A percentile compares a stretch with the other conserved stretches of the same genome.
phyloP scores from a whole-genome alignment of 2,113 vertebrate genomes.

The Phainopepla nitens region DNA sequence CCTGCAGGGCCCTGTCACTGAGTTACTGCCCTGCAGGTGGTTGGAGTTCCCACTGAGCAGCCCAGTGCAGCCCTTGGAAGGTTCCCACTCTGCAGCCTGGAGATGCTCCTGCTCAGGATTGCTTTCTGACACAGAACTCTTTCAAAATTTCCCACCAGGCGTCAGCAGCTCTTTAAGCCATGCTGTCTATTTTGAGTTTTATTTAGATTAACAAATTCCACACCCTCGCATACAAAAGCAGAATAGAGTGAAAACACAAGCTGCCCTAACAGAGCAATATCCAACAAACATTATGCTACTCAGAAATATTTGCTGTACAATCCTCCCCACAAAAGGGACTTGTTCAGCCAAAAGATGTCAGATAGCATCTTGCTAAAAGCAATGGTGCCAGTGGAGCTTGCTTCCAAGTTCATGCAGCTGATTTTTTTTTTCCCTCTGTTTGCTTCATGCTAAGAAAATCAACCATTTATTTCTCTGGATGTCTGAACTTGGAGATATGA shows the following conservation, averaged over 20 bases:
- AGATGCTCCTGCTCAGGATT: slow-evolving; percentile 42
- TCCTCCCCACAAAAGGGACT: slow-evolving; percentile 75
- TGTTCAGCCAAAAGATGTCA: slow-evolving; percentile 80
- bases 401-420: slow-evolving; percentile 70
- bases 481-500: neutral
- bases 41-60: neutral
- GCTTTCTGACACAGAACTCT: slow-evolving; percentile 58
- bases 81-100: neutral
- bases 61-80: neutral
- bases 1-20: neutral
- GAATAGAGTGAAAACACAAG: slow-evolving; percentile 80
- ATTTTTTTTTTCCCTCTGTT: slow-evolving; percentile 28
- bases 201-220: slow-evolving; percentile 85
- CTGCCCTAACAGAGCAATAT: slow-evolving; percentile 76
- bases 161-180: slow-evolving; percentile 73
- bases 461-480: slow-evolving; percentile 1
- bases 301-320: slow-evolving; percentile 76
- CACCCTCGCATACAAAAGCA: slow-evolving; percentile 77
- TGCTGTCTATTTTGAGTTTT: slow-evolving; percentile 80
- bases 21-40: rapidly evolving
- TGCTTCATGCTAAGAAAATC: slow-evolving; percentile 8
- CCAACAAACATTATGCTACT: slow-evolving; percentile 84
- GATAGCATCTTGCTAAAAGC: slow-evolving; percentile 80
- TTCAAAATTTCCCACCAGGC: slow-evolving; percentile 68
- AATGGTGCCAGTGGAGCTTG: slow-evolving; percentile 68